Conservation (phyloP, 2,113 vertebrate genomes). For the Origma solitaria region DNA sequence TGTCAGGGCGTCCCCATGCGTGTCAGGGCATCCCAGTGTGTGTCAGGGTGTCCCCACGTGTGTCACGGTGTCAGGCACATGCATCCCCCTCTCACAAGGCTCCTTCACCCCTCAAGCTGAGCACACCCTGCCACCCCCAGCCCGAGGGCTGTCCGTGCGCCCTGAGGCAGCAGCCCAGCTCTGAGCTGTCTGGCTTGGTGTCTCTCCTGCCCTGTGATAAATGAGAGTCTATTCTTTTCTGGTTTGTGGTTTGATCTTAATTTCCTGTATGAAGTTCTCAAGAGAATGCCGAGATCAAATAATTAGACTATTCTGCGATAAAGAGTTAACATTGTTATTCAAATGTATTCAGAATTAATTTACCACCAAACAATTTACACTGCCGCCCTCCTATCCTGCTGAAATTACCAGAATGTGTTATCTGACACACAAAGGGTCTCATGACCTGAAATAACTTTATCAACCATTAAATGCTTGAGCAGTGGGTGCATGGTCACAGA, state of each 20-base stretch:
- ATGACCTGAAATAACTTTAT: slow-evolving; percentile 24
- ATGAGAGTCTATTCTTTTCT: neutral
- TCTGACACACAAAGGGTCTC: neutral
- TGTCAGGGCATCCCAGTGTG: no score
- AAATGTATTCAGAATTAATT: slow-evolving; percentile 54
- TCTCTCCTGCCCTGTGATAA: neutral
- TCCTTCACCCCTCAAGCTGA: rapidly evolving
- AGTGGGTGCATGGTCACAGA: neutral
- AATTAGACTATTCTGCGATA: slow-evolving; percentile 31
- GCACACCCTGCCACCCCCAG: neutral
- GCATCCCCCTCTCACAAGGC: neutral
- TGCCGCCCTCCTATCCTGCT: neutral
- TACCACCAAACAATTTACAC: slow-evolving; percentile 21
- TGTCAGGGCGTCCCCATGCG: neutral
- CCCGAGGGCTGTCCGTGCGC: neutral
- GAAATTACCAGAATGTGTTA: neutral
- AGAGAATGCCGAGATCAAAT: slow-evolving; percentile 49
- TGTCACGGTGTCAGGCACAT: neutral
- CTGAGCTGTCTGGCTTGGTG: neutral
- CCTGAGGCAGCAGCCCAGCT: neutral
- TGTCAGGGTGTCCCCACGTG: neutral
- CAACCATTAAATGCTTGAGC: neutral
- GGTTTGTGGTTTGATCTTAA: slow-evolving; percentile 20
- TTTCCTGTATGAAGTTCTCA: slow-evolving; percentile 12
- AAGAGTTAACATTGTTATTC: slow-evolving; percentile 54